A percentile compares a stretch with the other conserved stretches of the same genome.
phyloP scores from a whole-genome alignment of 2,797 vertebrate species.

The Cossypha heuglini region DNA sequence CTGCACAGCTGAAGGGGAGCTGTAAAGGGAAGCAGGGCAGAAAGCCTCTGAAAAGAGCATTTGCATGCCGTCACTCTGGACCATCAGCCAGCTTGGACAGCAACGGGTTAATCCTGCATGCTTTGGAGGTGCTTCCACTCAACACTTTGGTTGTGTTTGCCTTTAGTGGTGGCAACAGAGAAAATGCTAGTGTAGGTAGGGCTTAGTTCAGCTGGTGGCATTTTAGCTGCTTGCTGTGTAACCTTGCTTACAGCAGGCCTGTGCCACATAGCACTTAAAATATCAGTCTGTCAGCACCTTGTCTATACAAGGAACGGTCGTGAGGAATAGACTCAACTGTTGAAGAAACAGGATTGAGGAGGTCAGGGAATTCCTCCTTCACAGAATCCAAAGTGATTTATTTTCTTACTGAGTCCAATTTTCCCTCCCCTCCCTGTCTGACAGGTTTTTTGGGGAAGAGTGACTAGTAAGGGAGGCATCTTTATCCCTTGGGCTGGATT shows the following conservation, averaged over 20 bases:
- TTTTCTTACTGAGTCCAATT: conserved; percentile 55
- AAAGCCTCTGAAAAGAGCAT: background rate
- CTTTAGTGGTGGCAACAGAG: conserved; percentile 4
- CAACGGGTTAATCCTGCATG: background rate
- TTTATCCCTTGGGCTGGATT: conserved; percentile 60
- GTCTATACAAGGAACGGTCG: conserved; percentile 27
- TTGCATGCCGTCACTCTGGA: rapidly evolving
- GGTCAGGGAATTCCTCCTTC: conserved; percentile 68
- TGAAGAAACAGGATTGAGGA: conserved; percentile 62
- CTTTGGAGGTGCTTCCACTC: background rate
- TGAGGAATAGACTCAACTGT: conserved; percentile 59
- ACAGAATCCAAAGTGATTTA: conserved; percentile 59
- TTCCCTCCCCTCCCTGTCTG: conserved; percentile 40
- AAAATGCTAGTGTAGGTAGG: conserved; percentile 51
- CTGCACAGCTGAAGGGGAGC: background rate
- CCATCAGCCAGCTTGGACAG: background rate
- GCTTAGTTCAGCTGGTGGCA: conserved; percentile 25
- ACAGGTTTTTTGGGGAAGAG: conserved; percentile 51
- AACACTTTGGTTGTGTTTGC: background rate
- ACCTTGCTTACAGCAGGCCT: conserved; percentile 62
- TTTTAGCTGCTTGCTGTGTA: conserved; percentile 49
- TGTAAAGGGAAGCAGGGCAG: background rate
- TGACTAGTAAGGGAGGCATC: conserved; percentile 54
- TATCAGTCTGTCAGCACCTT: conserved; percentile 61
- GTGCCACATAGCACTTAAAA: conserved; percentile 54